Evolutionary conservation across 2,113 vertebrate genomes (phyloP).

Genomic region (Hippocampus mohnikei): DNA sequence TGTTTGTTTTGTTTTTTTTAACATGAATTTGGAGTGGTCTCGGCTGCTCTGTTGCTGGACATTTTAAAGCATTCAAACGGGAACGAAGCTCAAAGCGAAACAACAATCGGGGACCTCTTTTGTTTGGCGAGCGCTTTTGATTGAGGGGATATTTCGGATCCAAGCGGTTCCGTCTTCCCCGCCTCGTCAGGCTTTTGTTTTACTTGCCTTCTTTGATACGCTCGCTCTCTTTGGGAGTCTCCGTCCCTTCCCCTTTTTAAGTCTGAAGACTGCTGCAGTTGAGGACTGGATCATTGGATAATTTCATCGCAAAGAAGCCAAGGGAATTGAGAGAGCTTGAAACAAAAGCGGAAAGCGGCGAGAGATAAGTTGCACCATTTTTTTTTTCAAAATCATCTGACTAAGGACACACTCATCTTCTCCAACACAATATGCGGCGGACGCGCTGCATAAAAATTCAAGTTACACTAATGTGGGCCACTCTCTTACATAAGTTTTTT

Average conservation of each 20-base stretch:
- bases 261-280: constrained; percentile 39
- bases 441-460: background rate
- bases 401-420: constrained; percentile 9
- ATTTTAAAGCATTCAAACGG: background rate
- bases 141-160: background rate
- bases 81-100: background rate
- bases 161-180: background rate
- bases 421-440: background rate
- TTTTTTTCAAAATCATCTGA: constrained; percentile 36
- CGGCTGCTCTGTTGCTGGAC: background rate
- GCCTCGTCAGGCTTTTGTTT: constrained; percentile 29
- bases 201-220: constrained; percentile 40
- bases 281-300: constrained; percentile 49
- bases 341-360: constrained; percentile 20
- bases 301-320: constrained; percentile 55
- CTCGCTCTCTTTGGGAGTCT: constrained; percentile 43
- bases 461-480: background rate
- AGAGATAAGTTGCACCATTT: constrained; percentile 42
- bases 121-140: background rate
- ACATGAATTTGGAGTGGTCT: background rate
- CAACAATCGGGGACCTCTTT: background rate
- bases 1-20: background rate
- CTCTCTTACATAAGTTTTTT: background rate
- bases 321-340: constrained; percentile 48
- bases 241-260: constrained; percentile 35